Evolutionary conservation across 2,888 invertebrate genomes (phyloP), one percentile per base, ranked within the genome.

Genomic region (Melikaiella ostensackeni): DNA sequence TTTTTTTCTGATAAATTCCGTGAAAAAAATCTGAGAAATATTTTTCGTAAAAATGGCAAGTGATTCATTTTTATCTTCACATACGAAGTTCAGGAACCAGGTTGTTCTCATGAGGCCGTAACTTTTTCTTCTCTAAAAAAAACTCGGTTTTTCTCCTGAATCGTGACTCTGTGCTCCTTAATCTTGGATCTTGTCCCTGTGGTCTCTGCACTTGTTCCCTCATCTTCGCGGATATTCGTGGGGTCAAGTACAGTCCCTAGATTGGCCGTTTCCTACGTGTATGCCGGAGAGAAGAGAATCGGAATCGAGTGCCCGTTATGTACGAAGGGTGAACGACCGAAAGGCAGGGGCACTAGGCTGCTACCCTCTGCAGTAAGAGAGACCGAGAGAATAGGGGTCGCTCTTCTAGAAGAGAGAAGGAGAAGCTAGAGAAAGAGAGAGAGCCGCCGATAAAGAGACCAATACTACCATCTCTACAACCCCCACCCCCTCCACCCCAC

Each of bases 341-440:
- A 38, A 24, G 73, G 76, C 73, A 76, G 76, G 76, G 76, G 76
- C 76, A 76, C 76, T 76, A 66, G 91, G 91, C 91, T 91, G 90
- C 90, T 90, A 91, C 91, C 91, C 91, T 90, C 88, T 86, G 84
- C 86, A 81, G 62, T 80, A 82, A 81, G 83, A 80, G 83, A 80
- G 80, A 84, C 76, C 77, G 78, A 79, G 75, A 79, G 42, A 77
- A 62, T 30, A 70, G 66, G 55, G 75, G 46, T 66, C 38, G 38
- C n/a, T 63, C 76, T 76, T 76, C 59, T 75, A 80, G 77, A 80
- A 86, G 80, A 83, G 84, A 84, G 86, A 81, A 74, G 63, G 78
- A 35, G 27, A 64, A 50, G 75, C 33, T 27, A 35, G 76, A 83
- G 61, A 57, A 74, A 75, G 80, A 75, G 77, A 35, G 35, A 64